Evolutionary conservation across 1,140 invertebrate genomes (phyloP), one percentile per base, ranked within the genome.

Genomic region (Melitaea cinxia): DNA sequence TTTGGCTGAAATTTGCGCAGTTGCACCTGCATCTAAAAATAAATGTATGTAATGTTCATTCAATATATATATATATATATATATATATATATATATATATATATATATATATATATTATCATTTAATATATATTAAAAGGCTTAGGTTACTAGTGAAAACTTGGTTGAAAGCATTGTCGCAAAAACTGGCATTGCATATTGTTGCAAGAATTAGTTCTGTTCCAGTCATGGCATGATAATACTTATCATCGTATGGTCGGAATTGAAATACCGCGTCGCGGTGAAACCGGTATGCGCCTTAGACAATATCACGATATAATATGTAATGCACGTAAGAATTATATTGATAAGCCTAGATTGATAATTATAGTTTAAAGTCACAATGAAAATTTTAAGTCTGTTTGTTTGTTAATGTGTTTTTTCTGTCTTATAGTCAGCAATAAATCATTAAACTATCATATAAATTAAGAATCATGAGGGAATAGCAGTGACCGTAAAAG

Each of bases 131-230:
- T 52, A 33, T 53, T 54, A 15, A 45, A 30, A 21, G 45, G n/a
- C n/a, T n/a, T n/a, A 30, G 59, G 33, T 61, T 64, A 78, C 69
- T 65, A 28, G 42, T 15, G 1, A 74, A 3, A 12, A 81, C 69
- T 14, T 84, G 82, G 49, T 84, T 80, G 58, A 82, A 83, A 30
- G 80, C 30, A 6, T 62, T 66, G 45, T 78, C 83, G 70, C 87
- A 91, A 57, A 85, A 77, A 4, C 75, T 85, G 0, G 80, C 80
- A 58, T 90, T 90, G 73, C 89, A 91, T 50, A 91, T 75, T 14
- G 82, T 70, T 4, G 88, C 86, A 37, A 86, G 75, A 39, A 91
- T 85, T 37, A 90, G 73, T 26, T 90, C 81, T 60, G 89, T 39
- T 4, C 88, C 88, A 23, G 81, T 72, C 83, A 87, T 89, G 30